Conservation (phyloP, 1,140 invertebrate species). For the Cylas formicarius region DNA sequence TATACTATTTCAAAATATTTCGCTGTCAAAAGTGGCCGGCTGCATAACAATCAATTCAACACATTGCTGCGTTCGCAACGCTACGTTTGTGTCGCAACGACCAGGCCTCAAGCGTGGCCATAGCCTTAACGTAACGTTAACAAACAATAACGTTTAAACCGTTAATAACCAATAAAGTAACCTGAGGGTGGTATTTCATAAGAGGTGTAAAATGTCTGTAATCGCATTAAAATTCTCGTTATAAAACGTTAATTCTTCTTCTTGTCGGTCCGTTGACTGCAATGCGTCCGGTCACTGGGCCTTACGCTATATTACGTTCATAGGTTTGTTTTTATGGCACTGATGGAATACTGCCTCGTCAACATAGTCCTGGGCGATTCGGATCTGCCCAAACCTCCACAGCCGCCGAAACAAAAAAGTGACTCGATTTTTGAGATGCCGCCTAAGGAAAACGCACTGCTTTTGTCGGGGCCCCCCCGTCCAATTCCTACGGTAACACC, state of each 20-base stretch:
- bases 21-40: too few relatives aligned
- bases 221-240: constrained; percentile 1
- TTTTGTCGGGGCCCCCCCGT: constrained; percentile 19
- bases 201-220: neutral
- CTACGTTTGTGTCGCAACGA: too few relatives aligned
- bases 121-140: too few relatives aligned
- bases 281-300: neutral
- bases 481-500: constrained; percentile 35
- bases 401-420: constrained; percentile 37
- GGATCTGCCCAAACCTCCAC: constrained; percentile 49
- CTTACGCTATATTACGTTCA: constrained; percentile 12
- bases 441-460: constrained; percentile 34
- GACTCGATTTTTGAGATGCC: constrained; percentile 48
- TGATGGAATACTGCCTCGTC: constrained; percentile 90
- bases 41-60: too few relatives aligned
- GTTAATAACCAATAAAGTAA: too few relatives aligned
- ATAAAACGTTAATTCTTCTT: neutral
- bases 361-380: constrained; percentile 80
- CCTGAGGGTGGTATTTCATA: too few relatives aligned
- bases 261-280: too few relatives aligned
- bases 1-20: too few relatives aligned
- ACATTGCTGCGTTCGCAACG: too few relatives aligned
- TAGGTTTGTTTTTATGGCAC: constrained; percentile 84
- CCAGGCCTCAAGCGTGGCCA: too few relatives aligned
- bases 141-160: too few relatives aligned